Conservation (phyloP, 35 echinoderm and acorn worm genomes). For the Holothuria glaberrima region DNA sequence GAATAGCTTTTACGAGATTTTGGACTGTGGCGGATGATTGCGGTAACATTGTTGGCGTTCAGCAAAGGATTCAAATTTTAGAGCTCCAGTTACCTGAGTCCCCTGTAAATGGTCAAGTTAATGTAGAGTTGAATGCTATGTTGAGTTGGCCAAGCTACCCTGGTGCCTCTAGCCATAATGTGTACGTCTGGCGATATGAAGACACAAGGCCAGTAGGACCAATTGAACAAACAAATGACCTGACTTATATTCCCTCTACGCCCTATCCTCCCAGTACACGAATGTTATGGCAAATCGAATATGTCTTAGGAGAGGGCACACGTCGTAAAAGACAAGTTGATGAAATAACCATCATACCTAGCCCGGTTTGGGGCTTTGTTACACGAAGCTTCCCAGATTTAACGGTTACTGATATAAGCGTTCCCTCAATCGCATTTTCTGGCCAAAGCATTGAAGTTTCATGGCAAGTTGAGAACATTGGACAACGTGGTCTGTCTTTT, state of each 20-base stretch:
- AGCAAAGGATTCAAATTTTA: slow-evolving; percentile 35
- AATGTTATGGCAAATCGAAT: slow-evolving; percentile 40
- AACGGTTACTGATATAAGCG: not conserved
- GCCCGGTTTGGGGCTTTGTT: slow-evolving; percentile 48
- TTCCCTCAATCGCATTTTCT: slow-evolving; percentile 35
- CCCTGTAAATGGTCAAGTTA: slow-evolving; percentile 19
- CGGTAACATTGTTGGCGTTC: slow-evolving; percentile 19
- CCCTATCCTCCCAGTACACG: slow-evolving; percentile 31
- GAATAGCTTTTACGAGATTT: slow-evolving; percentile 7
- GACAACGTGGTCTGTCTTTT: slow-evolving; percentile 3
- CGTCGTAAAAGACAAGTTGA: not conserved
- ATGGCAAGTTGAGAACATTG: slow-evolving; percentile 38
- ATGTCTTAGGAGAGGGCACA: not conserved
- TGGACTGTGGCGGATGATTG: slow-evolving; percentile 50
- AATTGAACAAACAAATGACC: not conserved
- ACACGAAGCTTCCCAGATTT: slow-evolving; percentile 33
- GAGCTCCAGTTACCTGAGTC: slow-evolving; percentile 37
- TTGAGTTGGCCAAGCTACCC: slow-evolving; percentile 41
- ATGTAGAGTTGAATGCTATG: slow-evolving; percentile 14
- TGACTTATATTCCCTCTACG: not conserved
- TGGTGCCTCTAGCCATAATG: slow-evolving; percentile 13
- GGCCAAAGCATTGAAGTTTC: slow-evolving; percentile 26
- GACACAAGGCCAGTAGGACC: slow-evolving; percentile 20
- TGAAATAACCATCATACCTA: slow-evolving; percentile 15
- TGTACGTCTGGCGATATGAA: slow-evolving; percentile 38